Evolutionary conservation across 2,797 vertebrate species (phyloP).

Genomic region (Melanitta fusca): DNA sequence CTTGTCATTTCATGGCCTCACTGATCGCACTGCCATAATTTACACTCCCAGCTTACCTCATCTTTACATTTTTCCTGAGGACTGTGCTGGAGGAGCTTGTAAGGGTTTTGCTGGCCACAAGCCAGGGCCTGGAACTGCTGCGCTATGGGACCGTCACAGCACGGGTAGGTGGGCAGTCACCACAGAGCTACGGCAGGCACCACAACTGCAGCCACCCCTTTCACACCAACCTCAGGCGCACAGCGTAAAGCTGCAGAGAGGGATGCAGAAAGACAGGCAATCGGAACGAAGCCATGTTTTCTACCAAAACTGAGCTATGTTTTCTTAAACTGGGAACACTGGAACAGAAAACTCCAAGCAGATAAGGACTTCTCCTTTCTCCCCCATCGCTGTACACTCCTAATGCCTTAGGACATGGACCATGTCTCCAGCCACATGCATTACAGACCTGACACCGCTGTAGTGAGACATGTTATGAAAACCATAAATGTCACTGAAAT

Average conservation of each 20-base stretch:
- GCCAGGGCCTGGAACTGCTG: neutral
- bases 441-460: neutral
- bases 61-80: neutral
- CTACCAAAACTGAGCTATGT: neutral
- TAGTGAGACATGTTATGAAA: neutral
- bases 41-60: neutral
- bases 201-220: neutral
- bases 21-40: neutral
- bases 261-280: neutral
- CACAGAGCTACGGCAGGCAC: neutral
- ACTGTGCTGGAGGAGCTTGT: neutral
- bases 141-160: too few relatives aligned
- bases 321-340: neutral
- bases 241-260: neutral
- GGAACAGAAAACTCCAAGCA: neutral
- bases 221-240: rapidly evolving
- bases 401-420: neutral
- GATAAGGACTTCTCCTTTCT: neutral
- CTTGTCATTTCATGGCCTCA: rapidly evolving
- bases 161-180: neutral
- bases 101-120: neutral
- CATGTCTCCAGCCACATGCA: neutral
- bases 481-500: neutral
- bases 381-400: neutral
- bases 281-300: neutral